Evolutionary conservation across 1,140 invertebrate genomes (phyloP), one percentile per base, ranked within the genome.

Genomic region (Pinna nobilis): DNA sequence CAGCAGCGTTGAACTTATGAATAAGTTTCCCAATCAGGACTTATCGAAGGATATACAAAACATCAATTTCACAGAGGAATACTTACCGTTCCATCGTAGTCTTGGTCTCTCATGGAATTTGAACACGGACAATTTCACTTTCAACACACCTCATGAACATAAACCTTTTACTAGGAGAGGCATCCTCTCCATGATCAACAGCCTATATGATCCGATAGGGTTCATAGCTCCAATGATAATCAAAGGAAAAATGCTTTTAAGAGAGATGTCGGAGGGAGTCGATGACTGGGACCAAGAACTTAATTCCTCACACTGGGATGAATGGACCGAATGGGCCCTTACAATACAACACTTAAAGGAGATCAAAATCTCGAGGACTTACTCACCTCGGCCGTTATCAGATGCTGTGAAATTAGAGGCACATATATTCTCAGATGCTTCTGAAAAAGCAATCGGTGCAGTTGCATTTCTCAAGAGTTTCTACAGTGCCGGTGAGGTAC

Each of bases 171-270:
- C 64, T 5, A 33, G 37, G 11, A 49, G 57, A 23, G 61, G 44
- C 9, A 39, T 63, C n/a, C 9, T 81, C 2, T 70, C 79, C 7
- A 70, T 63, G 0, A 33, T 80, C 2, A 66, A 57, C 20, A 68
- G 44, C 18, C 32, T 74, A 35, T 80, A 44, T 57, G 76, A 80
- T 30, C 76, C 78, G 13, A 47, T 78, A 18, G 79, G 72, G 28
- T 76, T 77, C 32, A 2, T 75, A 0, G 37, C 74, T n/a, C 69
- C 76, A 0, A 4, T 76, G 6, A 67, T 69, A 5, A 53, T 81
- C 5, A 37, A 53, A 44, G 57, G 71, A 1, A 78, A 76, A 32
- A 37, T 69, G 7, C 30, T 76, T 15, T 55, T 80, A 6, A 44
- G 63, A 37, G 61, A 76, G 18, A 6, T 75, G 23, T 67, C 41